phyloP scores from a whole-genome alignment of 2,888 invertebrate species.

The Rugalucina vietnamica region DNA sequence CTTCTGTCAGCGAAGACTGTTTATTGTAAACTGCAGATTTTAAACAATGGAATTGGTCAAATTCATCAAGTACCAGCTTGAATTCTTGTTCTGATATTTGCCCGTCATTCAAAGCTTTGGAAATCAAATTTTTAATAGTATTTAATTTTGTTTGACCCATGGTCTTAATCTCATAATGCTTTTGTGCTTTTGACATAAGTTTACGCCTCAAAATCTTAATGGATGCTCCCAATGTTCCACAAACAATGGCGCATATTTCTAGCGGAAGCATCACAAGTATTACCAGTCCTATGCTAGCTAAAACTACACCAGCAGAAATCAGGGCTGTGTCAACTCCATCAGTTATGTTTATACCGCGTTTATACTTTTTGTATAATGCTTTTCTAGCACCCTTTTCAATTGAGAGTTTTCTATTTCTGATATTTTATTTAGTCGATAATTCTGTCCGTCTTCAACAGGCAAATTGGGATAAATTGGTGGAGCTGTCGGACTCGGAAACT shows the following conservation, averaged over 20 bases:
- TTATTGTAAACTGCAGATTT: too few species aligned
- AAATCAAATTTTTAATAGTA: too few species aligned
- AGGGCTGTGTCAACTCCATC: slow-evolving; percentile 46
- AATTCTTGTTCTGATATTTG: too few species aligned
- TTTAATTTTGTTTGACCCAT: neutral
- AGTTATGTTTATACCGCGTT: slow-evolving; percentile 42
- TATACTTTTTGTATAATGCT: slow-evolving; percentile 51
- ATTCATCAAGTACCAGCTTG: too few species aligned
- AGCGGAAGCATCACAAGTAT: slow-evolving; percentile 29
- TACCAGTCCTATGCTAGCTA: slow-evolving; percentile 20
- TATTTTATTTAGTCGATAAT: slow-evolving; percentile 54
- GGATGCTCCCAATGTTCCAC: slow-evolving; percentile 15
- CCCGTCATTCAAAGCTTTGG: too few species aligned
- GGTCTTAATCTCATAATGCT: neutral
- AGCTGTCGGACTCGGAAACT: too few species aligned
- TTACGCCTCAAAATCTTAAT: neutral
- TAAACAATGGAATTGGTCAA: too few species aligned
- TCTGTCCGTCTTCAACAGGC: slow-evolving; percentile 39
- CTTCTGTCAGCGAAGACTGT: too few species aligned
- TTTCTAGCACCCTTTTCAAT: slow-evolving; percentile 30
- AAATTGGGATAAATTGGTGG: slow-evolving; percentile 43
- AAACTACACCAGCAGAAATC: slow-evolving; percentile 38
- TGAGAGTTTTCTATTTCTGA: slow-evolving; percentile 48
- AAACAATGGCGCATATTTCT: slow-evolving; percentile 34
- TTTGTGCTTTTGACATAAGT: neutral